Evolutionary conservation across 2,797 vertebrate species (phyloP), one percentile per base, ranked within the genome.

Genomic region (Oceanodroma leucorhoa): DNA sequence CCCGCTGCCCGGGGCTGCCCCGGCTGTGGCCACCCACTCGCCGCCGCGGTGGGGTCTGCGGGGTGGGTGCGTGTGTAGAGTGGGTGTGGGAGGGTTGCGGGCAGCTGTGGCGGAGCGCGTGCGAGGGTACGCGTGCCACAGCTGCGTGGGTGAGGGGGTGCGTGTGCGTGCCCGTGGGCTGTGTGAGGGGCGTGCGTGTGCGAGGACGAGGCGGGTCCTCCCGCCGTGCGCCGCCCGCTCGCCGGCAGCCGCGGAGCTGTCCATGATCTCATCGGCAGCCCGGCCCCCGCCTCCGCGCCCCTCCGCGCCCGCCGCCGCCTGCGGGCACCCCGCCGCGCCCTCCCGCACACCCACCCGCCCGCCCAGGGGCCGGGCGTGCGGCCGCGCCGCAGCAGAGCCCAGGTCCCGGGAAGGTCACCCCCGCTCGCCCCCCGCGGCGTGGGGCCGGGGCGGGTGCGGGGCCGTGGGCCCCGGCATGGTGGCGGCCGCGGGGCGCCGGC

Each of bases 211-310:
- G 58, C 46, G 57, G 46, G n/a, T 48, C 38, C 29, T 29, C 38
- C 36, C 14, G 23, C 36, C 46, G 46, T 13, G 20, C 50, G 5
- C 45, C 34, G 21, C 40, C 64, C 75, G 70, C 80, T 36, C 67
- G 53, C 83, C 89, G 80, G 45, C 89, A 69, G 91, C 90, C 64
- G 93, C 93, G 93, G 97, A 95, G 95, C 96, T 96, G 96, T 96
- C 97, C 97, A 62, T 95, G 97, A 97, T 80, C 97, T 97, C 97
- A 89, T 36, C 85, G 62, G 36, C 5, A 41, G 79, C 78, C 60
- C 87, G 62, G 87, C 89, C 81, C n/a, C 92, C 48, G 71, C 77
- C 55, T 17, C 58, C 71, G 54, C 48, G 48, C 54, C 26, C 55
- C n/a, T 34, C 40, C 40, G 40, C 40, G 40, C 40, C 40, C 40